Evolutionary conservation across 2,888 invertebrate species (phyloP), one percentile per base, ranked within the genome.

Genomic region (Brachypterus glaber): DNA sequence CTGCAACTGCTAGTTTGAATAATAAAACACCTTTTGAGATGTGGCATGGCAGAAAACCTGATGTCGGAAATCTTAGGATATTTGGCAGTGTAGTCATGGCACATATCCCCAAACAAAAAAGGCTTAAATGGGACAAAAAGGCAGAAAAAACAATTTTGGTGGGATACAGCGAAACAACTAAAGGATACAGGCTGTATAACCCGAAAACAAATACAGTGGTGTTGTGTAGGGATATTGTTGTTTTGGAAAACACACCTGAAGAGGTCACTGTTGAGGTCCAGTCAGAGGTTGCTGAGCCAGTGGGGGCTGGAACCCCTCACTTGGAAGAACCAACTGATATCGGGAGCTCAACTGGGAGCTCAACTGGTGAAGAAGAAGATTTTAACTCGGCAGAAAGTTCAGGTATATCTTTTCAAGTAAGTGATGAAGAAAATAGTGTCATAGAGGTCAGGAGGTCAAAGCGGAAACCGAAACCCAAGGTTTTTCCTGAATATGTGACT

Each of bases 21-120:
- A n/a, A n/a, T n/a, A n/a, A n/a, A n/a, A n/a, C n/a, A n/a, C n/a
- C n/a, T n/a, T n/a, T n/a, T 41, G 56, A 46, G 32, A 41, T 48
- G 24, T 48, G 47, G 47, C 17, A 29, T 24, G 34, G 36, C 5
- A 40, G 21, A 33, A 48, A 49, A 40, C 40, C 44, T 21, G 39
- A 48, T 37, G 35, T 49, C 9, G 41, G 39, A 25, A 16, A 30
- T 17, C 30, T 45, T 30, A 41, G 37, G 37, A 41, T 48, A 17
- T 50, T 50, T 43, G 46, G 46, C 11, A 41, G 44, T 33, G 29
- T 34, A 15, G 44, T 34, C 2, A 49, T 47, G 47, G 39, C 37
- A 4, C 44, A 40, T 12, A 37, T 47, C 13, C 50, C 47, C 12
- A 46, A 47, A 43, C 39, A 44, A 34, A 44, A 45, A 27, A 35